Base-by-base conservation (phyloP, 2,888 invertebrate species). In the Ochlodes sylvanus region DNA sequence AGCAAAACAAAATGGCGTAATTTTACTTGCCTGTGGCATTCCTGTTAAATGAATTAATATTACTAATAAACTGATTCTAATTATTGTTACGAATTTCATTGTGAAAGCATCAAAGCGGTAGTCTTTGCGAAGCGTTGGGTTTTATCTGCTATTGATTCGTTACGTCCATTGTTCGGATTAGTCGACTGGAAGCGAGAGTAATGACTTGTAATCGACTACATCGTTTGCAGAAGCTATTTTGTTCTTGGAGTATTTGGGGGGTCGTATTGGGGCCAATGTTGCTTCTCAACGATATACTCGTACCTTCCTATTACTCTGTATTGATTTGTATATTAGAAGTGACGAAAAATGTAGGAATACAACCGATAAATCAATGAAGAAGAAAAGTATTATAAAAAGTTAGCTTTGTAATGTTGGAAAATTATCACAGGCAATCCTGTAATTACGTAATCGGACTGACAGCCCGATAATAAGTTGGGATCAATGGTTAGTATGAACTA, bases 111-210 rank as follows among this genome's bases (percentile, higher is more conserved):
- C 27, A 15, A 19, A 12, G 32, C 58, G 32, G 27, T 57, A 50
- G 32, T 52, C 52, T 60, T 66, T 60, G 42, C 32, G 32, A 9
- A 15, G 12, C 60, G 19, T 52, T 42, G 32, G 15, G 42, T 17
- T 17, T 47, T 66, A 66, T 60, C 66, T 52, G 5, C 42, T 57
- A 66, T 60, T 66, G 66, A 60, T 54, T 58, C 64, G 41, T 64
- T 55, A 19, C 41, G 52, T 38, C 60, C 50, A 54, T 66, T 66
- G 65, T 66, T 60, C 66, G 52, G 66, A 66, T 66, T 42, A 58
- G 58, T 57, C 52, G 27, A 52, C 41, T 52, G 50, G 52, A 60
- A 60, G 41, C 50, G 50, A 42, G 52, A 52, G 65, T 52, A 66
- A 66, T 66, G 58, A 42, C 58, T 66, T 41, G 65, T 66, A 60